Percentiles rank a stretch among this genome's conserved stretches.
Conservation (phyloP, 2,797 vertebrate genomes). For the Lithobates sylvaticus region DNA sequence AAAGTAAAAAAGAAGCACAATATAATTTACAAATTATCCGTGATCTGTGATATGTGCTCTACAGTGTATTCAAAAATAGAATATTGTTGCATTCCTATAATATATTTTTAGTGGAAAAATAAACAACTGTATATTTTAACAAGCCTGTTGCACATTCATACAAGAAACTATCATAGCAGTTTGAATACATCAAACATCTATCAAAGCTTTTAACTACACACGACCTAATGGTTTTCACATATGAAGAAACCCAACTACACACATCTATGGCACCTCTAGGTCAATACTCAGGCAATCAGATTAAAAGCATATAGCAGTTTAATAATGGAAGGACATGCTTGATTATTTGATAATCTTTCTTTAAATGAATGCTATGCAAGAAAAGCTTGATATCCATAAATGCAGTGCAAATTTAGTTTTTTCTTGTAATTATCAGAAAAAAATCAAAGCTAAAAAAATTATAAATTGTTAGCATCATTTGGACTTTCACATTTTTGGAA, state of each 20-base stretch:
- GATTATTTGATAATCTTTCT: conserved; percentile 71
- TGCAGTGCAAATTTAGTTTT: conserved; percentile 72
- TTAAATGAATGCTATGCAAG: conserved; percentile 69
- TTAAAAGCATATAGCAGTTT: conserved; percentile 74
- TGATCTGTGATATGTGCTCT: not conserved
- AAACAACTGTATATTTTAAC: conserved; percentile 77
- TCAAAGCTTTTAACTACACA: conserved; percentile 78
- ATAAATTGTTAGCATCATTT: conserved; percentile 16
- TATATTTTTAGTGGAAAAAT: conserved; percentile 75
- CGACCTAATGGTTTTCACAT: conserved; percentile 73
- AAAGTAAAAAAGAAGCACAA: not conserved
- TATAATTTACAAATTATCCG: not conserved
- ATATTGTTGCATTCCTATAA: conserved; percentile 79
- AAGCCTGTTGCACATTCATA: conserved; percentile 82
- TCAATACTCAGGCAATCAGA: conserved; percentile 76
- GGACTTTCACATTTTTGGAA: conserved; percentile 56
- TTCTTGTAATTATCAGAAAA: conserved; percentile 62
- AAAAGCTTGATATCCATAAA: conserved; percentile 73
- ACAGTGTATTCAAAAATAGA: conserved; percentile 63
- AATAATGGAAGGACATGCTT: conserved; percentile 76
- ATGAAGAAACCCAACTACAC: conserved; percentile 76
- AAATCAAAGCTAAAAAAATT: conserved; percentile 20
- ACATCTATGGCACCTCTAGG: conserved; percentile 75
- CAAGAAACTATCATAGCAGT: conserved; percentile 77
- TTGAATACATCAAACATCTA: conserved; percentile 81